Conservation (phyloP, 2,888 invertebrate species). For the Euplagia quadripunctaria region DNA sequence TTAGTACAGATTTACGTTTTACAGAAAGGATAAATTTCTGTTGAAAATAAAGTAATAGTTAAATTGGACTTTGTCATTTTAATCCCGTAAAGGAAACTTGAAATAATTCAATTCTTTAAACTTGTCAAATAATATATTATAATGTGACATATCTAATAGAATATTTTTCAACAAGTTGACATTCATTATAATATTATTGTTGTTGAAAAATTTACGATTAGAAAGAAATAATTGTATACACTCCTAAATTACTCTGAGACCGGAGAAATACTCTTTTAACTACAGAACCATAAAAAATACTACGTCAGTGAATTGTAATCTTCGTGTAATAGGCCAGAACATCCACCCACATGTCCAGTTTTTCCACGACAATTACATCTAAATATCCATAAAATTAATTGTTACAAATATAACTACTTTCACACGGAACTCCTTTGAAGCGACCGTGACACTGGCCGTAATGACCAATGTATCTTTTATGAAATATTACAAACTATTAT, state of each 20-base stretch:
- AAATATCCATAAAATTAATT: slow-evolving; percentile 83
- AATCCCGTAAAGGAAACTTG: too few species aligned
- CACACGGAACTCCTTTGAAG: slow-evolving; percentile 73
- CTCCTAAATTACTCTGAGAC: neutral
- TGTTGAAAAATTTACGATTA: neutral
- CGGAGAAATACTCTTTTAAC: neutral
- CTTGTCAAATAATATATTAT: too few species aligned
- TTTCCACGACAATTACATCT: slow-evolving; percentile 82
- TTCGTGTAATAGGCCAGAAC: slow-evolving; percentile 23
- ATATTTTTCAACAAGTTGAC: too few species aligned
- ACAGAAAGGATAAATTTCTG: too few species aligned
- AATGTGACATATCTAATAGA: neutral
- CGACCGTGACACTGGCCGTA: slow-evolving; percentile 69
- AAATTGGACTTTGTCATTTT: too few species aligned
- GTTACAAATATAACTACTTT: slow-evolving; percentile 71
- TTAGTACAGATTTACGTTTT: too few species aligned
- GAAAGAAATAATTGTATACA: neutral
- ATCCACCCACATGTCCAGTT: slow-evolving; percentile 70
- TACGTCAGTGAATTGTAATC: neutral
- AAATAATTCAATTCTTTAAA: too few species aligned
- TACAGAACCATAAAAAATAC: neutral
- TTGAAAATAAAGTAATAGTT: too few species aligned
- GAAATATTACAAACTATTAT: slow-evolving; percentile 35
- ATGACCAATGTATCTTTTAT: slow-evolving; percentile 74
- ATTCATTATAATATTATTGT: too few species aligned